Conservation (phyloP, 2,113 vertebrate species). For the Danionella cerebrum region DNA sequence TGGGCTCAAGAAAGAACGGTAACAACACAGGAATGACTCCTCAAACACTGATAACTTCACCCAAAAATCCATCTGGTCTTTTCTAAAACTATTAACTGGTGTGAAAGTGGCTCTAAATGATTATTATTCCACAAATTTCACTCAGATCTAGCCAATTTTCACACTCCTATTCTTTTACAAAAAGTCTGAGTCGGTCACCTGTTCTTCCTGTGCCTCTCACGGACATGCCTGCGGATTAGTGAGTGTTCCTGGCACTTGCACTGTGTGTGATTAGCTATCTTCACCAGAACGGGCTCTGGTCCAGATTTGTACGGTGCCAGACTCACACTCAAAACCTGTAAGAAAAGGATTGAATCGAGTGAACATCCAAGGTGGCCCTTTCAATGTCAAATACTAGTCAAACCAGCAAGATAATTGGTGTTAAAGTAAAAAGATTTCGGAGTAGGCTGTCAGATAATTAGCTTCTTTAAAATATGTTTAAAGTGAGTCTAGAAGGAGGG, state of each 20-base stretch:
- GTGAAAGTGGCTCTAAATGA: too few relatives aligned
- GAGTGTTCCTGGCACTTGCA: slow-evolving; percentile 78
- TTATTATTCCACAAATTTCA: neutral
- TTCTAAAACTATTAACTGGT: neutral
- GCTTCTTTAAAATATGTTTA: too few relatives aligned
- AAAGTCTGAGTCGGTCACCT: slow-evolving; percentile 48
- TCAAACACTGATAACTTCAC: too few relatives aligned
- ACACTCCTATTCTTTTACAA: neutral
- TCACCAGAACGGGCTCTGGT: slow-evolving; percentile 83
- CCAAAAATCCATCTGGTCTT: neutral
- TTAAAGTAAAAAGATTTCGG: too few relatives aligned
- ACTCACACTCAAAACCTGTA: slow-evolving; percentile 84
- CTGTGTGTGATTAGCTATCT: slow-evolving; percentile 88
- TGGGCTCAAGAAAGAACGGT: too few relatives aligned
- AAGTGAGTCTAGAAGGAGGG: too few relatives aligned
- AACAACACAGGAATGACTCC: too few relatives aligned
- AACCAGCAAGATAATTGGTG: too few relatives aligned
- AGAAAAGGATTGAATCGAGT: neutral
- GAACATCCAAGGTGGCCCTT: too few relatives aligned
- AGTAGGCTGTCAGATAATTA: too few relatives aligned
- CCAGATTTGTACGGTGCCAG: slow-evolving; percentile 82
- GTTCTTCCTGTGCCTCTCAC: slow-evolving; percentile 44
- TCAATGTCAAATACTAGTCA: too few relatives aligned
- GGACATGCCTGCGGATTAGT: slow-evolving; percentile 63
- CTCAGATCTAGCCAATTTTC: neutral